Conservation (phyloP, 2,113 vertebrate species). For the Oreochromis aureus region DNA sequence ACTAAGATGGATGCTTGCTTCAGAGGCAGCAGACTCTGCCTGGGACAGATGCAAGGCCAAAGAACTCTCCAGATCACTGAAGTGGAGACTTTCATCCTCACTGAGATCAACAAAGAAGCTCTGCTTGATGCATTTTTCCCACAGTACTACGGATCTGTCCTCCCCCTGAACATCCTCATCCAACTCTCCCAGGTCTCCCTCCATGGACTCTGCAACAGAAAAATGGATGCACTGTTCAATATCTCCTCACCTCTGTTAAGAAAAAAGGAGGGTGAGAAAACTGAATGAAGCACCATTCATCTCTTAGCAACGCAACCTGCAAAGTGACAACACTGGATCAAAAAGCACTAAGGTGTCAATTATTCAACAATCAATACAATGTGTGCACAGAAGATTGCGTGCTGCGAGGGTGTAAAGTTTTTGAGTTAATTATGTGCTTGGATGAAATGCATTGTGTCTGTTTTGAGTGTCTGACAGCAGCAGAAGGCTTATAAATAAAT, state of each 20-base stretch:
- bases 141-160: constrained; percentile 41
- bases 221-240: background rate
- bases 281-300: constrained; percentile 13
- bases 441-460: background rate
- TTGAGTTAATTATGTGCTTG: background rate
- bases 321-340: constrained; percentile 41
- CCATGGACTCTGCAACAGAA: constrained; percentile 23
- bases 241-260: background rate
- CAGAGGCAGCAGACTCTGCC: constrained; percentile 47
- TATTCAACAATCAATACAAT: constrained; percentile 28
- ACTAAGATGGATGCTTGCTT: constrained; percentile 59
- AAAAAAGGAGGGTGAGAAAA: background rate
- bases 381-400: background rate
- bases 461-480: background rate
- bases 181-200: constrained; percentile 29
- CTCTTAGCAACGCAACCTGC: constrained; percentile 50
- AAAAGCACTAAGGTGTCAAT: constrained; percentile 21
- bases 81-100: constrained; percentile 72
- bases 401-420: background rate
- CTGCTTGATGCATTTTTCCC: constrained; percentile 70
- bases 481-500: background rate
- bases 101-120: constrained; percentile 71
- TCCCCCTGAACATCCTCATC: constrained; percentile 38
- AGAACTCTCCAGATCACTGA: constrained; percentile 68
- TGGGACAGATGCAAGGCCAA: constrained; percentile 56